Evolutionary conservation across 2,888 invertebrate genomes (phyloP).

Genomic region (Oscheius onirici): DNA sequence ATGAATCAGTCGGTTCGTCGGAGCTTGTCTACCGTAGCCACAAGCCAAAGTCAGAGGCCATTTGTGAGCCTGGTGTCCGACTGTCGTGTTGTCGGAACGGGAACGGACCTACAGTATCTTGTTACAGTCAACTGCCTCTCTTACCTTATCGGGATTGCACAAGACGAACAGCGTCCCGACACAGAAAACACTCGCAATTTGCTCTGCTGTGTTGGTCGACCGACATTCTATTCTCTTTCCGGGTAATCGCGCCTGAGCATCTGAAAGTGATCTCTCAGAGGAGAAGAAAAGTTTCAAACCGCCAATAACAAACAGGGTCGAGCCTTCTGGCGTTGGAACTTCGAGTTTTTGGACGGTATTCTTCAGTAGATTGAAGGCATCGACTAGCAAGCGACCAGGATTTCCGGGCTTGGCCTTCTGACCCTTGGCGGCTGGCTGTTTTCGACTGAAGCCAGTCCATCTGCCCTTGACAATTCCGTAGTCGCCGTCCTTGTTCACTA

Average conservation of each 20-base stretch:
- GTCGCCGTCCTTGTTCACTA: slow-evolving; percentile 74
- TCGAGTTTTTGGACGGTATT: slow-evolving; percentile 72
- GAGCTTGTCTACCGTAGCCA: slow-evolving; percentile 71
- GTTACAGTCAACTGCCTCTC: not conserved
- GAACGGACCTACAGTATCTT: slow-evolving; percentile 49
- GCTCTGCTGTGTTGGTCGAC: slow-evolving; percentile 73
- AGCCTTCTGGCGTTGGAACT: slow-evolving; percentile 68
- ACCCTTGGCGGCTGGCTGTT: slow-evolving; percentile 49
- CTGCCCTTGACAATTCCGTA: slow-evolving; percentile 74
- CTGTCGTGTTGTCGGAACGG: slow-evolving; percentile 59
- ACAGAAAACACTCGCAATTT: slow-evolving; percentile 74
- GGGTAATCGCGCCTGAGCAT: slow-evolving; percentile 70
- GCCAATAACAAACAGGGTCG: slow-evolving; percentile 69
- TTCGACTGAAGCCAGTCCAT: slow-evolving; percentile 73
- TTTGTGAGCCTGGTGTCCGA: slow-evolving; percentile 70
- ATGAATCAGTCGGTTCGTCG: slow-evolving; percentile 42
- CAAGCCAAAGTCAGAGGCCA: slow-evolving; percentile 73
- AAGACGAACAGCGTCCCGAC: slow-evolving; percentile 75
- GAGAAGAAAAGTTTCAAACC: slow-evolving; percentile 47
- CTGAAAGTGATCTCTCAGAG: slow-evolving; percentile 49
- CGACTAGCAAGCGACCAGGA: slow-evolving; percentile 67
- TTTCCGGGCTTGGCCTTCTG: slow-evolving; percentile 63
- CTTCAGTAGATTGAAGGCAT: slow-evolving; percentile 70
- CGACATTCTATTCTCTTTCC: slow-evolving; percentile 70
- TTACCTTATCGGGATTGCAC: slow-evolving; percentile 73